Conservation (phyloP, 23 tunicate species). For the Oikopleura dioica region DNA sequence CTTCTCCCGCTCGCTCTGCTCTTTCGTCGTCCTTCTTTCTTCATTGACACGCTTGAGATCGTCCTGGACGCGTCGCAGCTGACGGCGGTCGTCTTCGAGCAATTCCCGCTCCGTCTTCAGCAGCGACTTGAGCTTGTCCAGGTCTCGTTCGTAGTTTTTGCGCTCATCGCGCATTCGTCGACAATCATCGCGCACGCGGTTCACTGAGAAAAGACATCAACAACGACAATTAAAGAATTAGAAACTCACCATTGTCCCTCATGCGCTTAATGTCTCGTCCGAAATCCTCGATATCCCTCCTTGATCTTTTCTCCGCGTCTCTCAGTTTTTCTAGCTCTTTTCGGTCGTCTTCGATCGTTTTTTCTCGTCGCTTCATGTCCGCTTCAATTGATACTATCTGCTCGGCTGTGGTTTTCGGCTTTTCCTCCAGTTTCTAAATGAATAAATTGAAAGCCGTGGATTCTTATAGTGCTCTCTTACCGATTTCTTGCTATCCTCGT, state of each 20-base stretch:
- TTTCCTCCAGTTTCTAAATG: not conserved
- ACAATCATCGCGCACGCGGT: not conserved
- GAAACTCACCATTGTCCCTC: not conserved
- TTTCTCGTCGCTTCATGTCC: not conserved
- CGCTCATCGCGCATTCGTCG: not conserved
- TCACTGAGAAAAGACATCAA: not conserved
- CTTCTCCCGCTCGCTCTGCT: slow-evolving; percentile 6
- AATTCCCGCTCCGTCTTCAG: not conserved
- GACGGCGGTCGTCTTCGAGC: not conserved
- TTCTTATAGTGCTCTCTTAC: no score
- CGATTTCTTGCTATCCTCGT: no score
- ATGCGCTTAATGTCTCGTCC: not conserved
- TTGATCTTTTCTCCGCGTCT: not conserved
- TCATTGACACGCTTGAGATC: not conserved
- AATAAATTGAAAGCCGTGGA: no score
- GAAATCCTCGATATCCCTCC: not conserved
- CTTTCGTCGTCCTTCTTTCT: not conserved
- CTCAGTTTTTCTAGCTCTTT: not conserved
- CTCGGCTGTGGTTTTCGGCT: not conserved
- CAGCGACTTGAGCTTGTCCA: not conserved
- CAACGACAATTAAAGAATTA: no score
- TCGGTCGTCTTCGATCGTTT: not conserved
- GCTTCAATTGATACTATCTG: not conserved
- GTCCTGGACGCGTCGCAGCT: not conserved
- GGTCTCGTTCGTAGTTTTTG: not conserved